A percentile compares a stretch with the other conserved stretches of the same genome.
phyloP scores from a whole-genome alignment of 1,140 invertebrate genomes.

The Pantala flavescens region DNA sequence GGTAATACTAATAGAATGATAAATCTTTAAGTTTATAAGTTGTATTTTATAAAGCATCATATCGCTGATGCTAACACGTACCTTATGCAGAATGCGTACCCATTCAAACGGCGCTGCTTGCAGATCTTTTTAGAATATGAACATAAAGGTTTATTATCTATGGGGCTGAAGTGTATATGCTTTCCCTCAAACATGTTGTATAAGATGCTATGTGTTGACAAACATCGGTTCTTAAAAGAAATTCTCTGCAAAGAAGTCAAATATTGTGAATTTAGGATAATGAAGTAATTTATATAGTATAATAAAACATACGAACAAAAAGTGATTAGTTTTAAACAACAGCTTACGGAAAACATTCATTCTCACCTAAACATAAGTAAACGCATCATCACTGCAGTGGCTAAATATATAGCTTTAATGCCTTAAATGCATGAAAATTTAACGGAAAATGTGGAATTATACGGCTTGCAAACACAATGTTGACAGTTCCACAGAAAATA shows the following conservation, averaged over 20 bases:
- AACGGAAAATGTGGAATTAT: neutral
- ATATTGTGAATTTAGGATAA: neutral
- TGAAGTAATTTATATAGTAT: too few species aligned
- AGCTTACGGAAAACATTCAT: neutral
- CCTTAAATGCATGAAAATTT: neutral
- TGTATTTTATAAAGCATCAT: too few species aligned
- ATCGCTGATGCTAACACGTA: constrained; percentile 33
- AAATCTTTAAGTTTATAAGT: too few species aligned
- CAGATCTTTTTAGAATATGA: constrained; percentile 41
- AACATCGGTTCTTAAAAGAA: neutral
- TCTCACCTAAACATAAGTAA: neutral
- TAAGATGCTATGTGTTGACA: constrained; percentile 3
- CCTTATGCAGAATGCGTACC: constrained; percentile 42
- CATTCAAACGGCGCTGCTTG: constrained; percentile 40
- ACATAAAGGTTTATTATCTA: constrained; percentile 41
- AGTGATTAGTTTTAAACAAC: neutral
- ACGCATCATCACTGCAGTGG: neutral
- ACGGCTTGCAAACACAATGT: neutral
- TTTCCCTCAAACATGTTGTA: constrained; percentile 40
- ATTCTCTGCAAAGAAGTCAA: neutral
- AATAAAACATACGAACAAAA: too few species aligned
- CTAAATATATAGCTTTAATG: neutral
- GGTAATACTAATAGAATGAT: too few species aligned
- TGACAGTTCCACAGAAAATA: neutral
- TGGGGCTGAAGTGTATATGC: constrained; percentile 40